These are phyloP conservation scores for Andrena trimmerana DNA, from an alignment of 2,888 invertebrate genomes.

Conservation along the genomic window DNA sequence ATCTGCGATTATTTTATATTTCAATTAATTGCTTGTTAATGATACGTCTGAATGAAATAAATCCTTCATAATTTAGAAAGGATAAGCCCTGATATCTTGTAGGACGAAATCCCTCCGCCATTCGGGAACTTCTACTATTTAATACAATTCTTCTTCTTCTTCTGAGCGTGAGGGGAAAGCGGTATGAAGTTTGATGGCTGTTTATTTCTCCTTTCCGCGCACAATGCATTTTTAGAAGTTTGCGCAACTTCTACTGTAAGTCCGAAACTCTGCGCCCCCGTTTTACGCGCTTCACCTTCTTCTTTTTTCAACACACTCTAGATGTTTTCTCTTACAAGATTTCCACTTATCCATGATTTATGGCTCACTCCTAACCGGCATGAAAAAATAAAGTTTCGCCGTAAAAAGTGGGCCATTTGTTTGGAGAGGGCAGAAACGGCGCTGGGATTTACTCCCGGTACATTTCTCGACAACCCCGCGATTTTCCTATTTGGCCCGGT, in stretches of 20 bases:
- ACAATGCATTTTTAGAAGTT: slow-evolving; percentile 19
- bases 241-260: slow-evolving; percentile 18
- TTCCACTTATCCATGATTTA: slow-evolving; percentile 48
- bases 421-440: neutral
- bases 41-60: too few relatives aligned
- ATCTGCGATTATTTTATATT: too few relatives aligned
- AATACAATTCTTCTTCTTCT: neutral
- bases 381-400: slow-evolving; percentile 22
- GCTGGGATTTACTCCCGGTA: slow-evolving; percentile 29
- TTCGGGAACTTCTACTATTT: neutral
- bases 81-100: neutral
- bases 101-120: neutral
- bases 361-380: neutral
- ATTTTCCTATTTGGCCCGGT: slow-evolving; percentile 32
- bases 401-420: slow-evolving; percentile 28
- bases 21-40: too few relatives aligned
- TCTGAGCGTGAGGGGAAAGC: neutral
- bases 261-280: slow-evolving; percentile 10
- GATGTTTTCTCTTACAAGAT: slow-evolving; percentile 27
- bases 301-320: neutral
- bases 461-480: slow-evolving; percentile 13
- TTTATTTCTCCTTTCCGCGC: slow-evolving; percentile 13
- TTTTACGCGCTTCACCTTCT: neutral
- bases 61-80: too few relatives aligned
- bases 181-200: slow-evolving; percentile 10